Conservation (phyloP, 2,797 vertebrate genomes). For the Masticophis lateralis region DNA sequence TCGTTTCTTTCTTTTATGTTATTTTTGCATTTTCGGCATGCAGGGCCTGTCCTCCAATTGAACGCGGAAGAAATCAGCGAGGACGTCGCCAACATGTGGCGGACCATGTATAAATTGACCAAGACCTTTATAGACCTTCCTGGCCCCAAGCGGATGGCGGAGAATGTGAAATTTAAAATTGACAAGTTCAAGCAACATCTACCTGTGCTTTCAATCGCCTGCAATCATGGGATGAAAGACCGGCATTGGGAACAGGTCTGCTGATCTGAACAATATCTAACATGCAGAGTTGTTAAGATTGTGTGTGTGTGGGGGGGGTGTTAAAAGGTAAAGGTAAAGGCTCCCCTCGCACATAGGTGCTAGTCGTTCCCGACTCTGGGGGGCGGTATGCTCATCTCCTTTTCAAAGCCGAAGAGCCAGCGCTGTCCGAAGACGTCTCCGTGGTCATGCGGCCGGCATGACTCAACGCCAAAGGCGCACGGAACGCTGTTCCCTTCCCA, state of each 20-base stretch:
- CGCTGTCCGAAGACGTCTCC: too few species aligned
- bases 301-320: too few species aligned
- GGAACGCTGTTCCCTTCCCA: too few species aligned
- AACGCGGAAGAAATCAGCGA: slow-evolving; percentile 83
- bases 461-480: too few species aligned
- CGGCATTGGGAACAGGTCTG: slow-evolving; percentile 86
- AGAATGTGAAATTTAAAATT: slow-evolving; percentile 77
- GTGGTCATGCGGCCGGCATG: too few species aligned
- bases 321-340: not conserved
- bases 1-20: not conserved
- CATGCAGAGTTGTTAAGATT: not conserved
- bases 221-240: slow-evolving; percentile 86
- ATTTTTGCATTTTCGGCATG: not conserved
- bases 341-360: too few species aligned
- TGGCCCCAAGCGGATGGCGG: slow-evolving; percentile 78
- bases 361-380: too few species aligned
- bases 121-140: slow-evolving; percentile 76
- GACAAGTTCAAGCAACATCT: slow-evolving; percentile 85
- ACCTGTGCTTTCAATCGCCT: slow-evolving; percentile 81
- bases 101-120: slow-evolving; percentile 80
- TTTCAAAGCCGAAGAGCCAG: too few species aligned
- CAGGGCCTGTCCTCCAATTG: slow-evolving; percentile 78
- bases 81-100: slow-evolving; percentile 85
- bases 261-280: not conserved
- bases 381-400: too few species aligned